phyloP scores from a whole-genome alignment of 1,140 invertebrate genomes.

The Pissodes strobi region DNA sequence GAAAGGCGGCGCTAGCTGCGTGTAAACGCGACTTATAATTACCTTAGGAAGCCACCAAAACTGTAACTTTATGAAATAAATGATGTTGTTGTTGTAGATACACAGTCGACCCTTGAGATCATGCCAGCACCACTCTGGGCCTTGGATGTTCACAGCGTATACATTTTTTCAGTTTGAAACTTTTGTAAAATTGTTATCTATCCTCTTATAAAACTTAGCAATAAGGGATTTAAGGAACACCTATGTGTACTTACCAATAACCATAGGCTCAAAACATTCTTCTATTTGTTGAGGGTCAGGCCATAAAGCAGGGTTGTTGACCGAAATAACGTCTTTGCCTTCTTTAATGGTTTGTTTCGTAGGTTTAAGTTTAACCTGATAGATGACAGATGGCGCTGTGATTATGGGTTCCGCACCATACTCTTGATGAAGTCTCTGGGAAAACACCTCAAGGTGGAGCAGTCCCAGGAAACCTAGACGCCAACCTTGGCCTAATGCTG shows the following conservation, averaged over 20 bases:
- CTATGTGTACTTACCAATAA: constrained; percentile 66
- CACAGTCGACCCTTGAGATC: too few species aligned
- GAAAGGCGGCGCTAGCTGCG: too few species aligned
- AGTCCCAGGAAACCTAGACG: constrained; percentile 91
- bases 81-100: too few species aligned
- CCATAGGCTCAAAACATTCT: constrained; percentile 86
- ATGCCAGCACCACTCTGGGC: too few species aligned
- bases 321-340: constrained; percentile 61
- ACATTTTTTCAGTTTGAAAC: too few species aligned
- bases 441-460: constrained; percentile 95
- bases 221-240: too few species aligned
- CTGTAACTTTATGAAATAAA: too few species aligned
- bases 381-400: constrained; percentile 93
- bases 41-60: too few species aligned
- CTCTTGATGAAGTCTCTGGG: constrained; percentile 92
- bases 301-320: constrained; percentile 85
- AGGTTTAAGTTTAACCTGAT: constrained; percentile 76
- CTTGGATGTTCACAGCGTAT: too few species aligned
- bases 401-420: constrained; percentile 86
- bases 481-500: constrained; percentile 93
- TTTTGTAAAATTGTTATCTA: too few species aligned
- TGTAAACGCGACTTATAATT: too few species aligned
- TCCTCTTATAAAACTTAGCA: too few species aligned
- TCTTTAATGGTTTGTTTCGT: constrained; percentile 68
- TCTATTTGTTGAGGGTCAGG: constrained; percentile 71